Percentiles rank a stretch among this genome's conserved stretches.
These are phyloP conservation scores for Pristionchus exspectatus DNA, from an alignment of 2,888 invertebrate species.

Conservation along the genomic window DNA sequence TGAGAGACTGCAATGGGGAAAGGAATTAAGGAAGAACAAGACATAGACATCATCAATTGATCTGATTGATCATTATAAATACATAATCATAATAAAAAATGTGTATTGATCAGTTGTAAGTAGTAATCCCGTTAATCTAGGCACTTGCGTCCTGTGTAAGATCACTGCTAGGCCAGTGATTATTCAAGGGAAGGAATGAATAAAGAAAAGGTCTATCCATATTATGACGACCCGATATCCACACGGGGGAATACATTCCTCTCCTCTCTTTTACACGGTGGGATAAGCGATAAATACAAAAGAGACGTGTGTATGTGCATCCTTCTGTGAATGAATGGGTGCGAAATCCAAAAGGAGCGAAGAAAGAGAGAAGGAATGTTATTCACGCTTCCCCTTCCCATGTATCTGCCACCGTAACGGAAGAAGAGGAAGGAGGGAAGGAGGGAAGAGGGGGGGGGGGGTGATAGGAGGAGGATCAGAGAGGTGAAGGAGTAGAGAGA, in stretches of 20 bases:
- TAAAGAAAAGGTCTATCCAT: neutral
- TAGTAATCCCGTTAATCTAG: too few relatives aligned
- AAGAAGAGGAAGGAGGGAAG: conserved; percentile 3
- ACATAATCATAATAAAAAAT: too few relatives aligned
- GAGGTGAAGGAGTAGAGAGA: neutral
- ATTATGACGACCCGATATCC: neutral
- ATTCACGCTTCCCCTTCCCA: conserved; percentile 28
- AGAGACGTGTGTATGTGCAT: neutral
- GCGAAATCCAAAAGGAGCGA: neutral
- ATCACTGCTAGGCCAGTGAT: too few relatives aligned
- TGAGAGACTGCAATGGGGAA: neutral
- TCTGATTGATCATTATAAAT: too few relatives aligned
- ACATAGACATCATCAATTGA: too few relatives aligned
- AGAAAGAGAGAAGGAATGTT: conserved; percentile 2
- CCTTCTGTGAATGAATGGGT: neutral
- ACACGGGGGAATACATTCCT: neutral
- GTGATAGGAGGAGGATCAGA: neutral
- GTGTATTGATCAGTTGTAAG: too few relatives aligned
- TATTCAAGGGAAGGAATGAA: neutral
- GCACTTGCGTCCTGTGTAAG: too few relatives aligned
- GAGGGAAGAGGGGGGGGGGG: too few relatives aligned
- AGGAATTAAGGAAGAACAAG: neutral
- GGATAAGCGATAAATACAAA: conserved; percentile 6
- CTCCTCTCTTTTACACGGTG: neutral
- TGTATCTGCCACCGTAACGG: conserved; percentile 32